Evolutionary conservation across 2,888 invertebrate species (phyloP).

Genomic region (Calameuta filiformis): DNA sequence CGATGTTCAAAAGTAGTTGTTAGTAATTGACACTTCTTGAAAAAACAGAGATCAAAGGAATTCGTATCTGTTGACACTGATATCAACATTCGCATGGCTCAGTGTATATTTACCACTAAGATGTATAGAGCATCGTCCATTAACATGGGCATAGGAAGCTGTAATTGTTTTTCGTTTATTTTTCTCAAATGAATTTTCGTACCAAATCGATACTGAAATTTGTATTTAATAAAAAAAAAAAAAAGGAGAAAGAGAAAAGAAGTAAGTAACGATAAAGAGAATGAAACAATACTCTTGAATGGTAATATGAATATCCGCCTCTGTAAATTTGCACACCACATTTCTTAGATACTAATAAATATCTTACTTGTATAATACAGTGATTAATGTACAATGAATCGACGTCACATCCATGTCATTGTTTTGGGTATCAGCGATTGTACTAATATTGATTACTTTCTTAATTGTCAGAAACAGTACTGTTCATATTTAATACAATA

Average conservation of each 20-base stretch:
- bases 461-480: constrained; percentile 6
- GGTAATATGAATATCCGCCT: constrained; percentile 18
- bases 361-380: constrained; percentile 31
- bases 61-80: neutral
- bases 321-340: constrained; percentile 43
- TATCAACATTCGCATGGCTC: neutral
- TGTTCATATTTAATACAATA: constrained; percentile 9
- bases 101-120: neutral
- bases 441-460: constrained; percentile 8
- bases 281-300: neutral
- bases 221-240: neutral
- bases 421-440: constrained; percentile 1
- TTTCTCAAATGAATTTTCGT: neutral
- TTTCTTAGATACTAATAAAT: constrained; percentile 40
- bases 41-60: neutral
- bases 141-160: neutral
- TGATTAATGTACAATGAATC: constrained; percentile 21
- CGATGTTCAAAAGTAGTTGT: neutral
- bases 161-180: neutral
- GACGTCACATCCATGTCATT: constrained; percentile 14
- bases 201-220: neutral
- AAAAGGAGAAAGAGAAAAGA: neutral
- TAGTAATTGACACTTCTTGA: neutral
- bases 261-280: neutral
- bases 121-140: neutral